phyloP scores from a whole-genome alignment of 1,140 invertebrate genomes.

The Drosophila varians region DNA sequence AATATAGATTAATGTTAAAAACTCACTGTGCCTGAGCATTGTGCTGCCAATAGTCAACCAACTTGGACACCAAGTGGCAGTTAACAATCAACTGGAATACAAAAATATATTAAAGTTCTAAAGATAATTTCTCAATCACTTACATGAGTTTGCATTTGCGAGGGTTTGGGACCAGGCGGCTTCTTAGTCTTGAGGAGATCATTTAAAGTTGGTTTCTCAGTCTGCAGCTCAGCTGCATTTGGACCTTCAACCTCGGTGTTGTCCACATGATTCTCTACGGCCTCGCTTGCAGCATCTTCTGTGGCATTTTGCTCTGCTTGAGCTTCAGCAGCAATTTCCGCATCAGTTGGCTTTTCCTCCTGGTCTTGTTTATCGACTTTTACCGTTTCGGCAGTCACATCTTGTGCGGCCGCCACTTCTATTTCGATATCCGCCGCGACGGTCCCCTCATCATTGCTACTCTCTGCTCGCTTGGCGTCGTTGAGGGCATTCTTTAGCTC shows the following conservation, averaged over 20 bases:
- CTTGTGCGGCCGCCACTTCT: constrained; percentile 37
- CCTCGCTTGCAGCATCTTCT: neutral
- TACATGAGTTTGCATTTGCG: constrained; percentile 80
- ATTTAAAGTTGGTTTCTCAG: constrained; percentile 45
- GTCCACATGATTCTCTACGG: constrained; percentile 38
- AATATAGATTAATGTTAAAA: too few species aligned
- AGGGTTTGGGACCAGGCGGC: constrained; percentile 49
- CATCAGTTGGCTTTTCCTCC: neutral
- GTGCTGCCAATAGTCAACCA: constrained; percentile 88
- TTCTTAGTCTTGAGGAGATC: constrained; percentile 65
- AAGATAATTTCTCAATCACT: constrained; percentile 1
- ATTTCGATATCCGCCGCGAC: constrained; percentile 27
- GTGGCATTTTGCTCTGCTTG: neutral
- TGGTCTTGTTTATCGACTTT: constrained; percentile 11
- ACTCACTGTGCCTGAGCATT: constrained; percentile 86
- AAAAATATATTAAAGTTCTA: neutral
- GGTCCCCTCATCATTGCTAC: constrained; percentile 19
- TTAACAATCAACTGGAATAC: constrained; percentile 87
- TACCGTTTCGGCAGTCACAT: constrained; percentile 3
- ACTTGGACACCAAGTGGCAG: constrained; percentile 87
- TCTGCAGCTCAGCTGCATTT: constrained; percentile 25
- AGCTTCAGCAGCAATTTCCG: constrained; percentile 1
- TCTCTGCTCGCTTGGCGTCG: constrained; percentile 46
- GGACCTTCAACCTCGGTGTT: constrained; percentile 11
- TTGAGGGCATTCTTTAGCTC: constrained; percentile 56